Base-by-base conservation (phyloP, 30 jellyfish, hydroid and myxozoan genomes). In the Aurelia aurita region DNA sequence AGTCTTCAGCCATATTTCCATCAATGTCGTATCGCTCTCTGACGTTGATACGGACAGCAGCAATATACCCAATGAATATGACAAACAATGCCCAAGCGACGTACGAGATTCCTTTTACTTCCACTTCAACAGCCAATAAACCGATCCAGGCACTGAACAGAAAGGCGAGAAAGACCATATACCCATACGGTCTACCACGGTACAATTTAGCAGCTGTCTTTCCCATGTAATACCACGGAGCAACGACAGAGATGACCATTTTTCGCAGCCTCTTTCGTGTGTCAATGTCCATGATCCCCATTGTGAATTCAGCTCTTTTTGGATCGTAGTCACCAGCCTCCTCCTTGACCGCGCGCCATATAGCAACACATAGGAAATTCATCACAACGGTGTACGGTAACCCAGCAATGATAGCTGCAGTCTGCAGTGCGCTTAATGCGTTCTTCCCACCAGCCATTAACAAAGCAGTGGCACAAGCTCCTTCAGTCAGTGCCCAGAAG, bases 401-500 rank as follows among this genome's bases (percentile, higher is more conserved):
- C 26, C 98, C 98, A 16, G 92, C 88, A 10, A 96, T 82, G 1
- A 92, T 93, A 26, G 98, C 87, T 10, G 89, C 96, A 7, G 98
- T 87, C 82, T 87, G 98, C 16, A 92, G 39, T 20, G 97, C 98
- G 27, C 45, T 69, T 86, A 92, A 61, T 27, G 98, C 92, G 14
- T 87, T 77, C 26, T 47, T 73, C 2, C 98, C 98, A 13, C 98
- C 98, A 9, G 98, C 98, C 72, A 43, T 59, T 43, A 92, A 54
- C 89, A 92, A 57, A 5, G 98, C 98, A 27, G 98, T 92, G 13
- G 98, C 98, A 58, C 97, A 86, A 3, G 98, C 98, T 27, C 98
- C 98, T 82, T 92, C 98, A 23, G 98, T 92, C 19, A 92, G 77
- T 0, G 98, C 96, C 98, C 98, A 92, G 69, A 92, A 92, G 62